Conservation (phyloP, 2,888 invertebrate genomes). For the Phortica magna region DNA sequence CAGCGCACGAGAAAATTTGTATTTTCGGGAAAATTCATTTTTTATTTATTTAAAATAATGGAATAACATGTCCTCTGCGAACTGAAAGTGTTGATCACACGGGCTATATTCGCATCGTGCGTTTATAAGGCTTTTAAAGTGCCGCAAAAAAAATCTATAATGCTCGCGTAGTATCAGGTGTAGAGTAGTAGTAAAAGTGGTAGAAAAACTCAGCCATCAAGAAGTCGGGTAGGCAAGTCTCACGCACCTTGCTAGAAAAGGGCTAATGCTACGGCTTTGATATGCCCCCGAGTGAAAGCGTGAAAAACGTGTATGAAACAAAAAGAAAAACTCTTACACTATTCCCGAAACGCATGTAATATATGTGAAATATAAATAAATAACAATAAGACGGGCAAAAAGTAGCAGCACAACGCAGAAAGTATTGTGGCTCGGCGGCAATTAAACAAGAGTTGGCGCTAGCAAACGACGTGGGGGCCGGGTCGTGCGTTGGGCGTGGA, state of each 20-base stretch:
- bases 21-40: background rate
- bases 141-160: constrained; percentile 27
- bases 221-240: constrained; percentile 4
- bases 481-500: constrained; percentile 58
- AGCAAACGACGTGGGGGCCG: background rate
- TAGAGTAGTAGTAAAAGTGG: constrained; percentile 9
- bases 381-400: background rate
- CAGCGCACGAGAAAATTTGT: background rate
- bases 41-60: background rate
- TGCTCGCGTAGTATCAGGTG: constrained; percentile 13
- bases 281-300: constrained; percentile 22
- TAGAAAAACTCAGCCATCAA: constrained; percentile 1
- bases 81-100: background rate
- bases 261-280: background rate
- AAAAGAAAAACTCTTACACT: background rate
- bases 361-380: constrained; percentile 12
- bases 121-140: background rate
- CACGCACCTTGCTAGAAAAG: background rate
- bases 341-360: constrained; percentile 1
- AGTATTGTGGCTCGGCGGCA: constrained; percentile 22
- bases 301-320: constrained; percentile 17
- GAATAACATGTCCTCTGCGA: background rate
- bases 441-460: constrained; percentile 11
- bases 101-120: background rate
- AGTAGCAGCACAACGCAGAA: constrained; percentile 10